Evolutionary conservation across 30 jellyfish, hydroid and myxozoan species (phyloP).

Genomic region (Aurelia sp.): DNA sequence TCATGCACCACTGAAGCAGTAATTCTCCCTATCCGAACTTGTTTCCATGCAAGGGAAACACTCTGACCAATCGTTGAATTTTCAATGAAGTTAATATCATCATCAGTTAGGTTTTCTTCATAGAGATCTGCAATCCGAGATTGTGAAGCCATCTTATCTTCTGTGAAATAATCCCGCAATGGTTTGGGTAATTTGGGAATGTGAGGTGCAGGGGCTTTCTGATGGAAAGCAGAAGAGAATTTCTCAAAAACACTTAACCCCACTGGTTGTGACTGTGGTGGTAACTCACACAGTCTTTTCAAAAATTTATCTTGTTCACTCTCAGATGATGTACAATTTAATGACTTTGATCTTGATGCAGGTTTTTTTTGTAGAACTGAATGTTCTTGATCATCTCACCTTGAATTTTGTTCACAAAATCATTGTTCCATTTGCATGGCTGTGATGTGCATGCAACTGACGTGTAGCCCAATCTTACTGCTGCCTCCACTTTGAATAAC

Average conservation of each 20-base stretch:
- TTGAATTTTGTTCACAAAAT: constrained; percentile 10
- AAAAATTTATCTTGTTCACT: background rate
- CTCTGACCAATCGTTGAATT: constrained; percentile 11
- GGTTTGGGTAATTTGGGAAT: constrained; percentile 34
- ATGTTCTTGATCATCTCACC: background rate
- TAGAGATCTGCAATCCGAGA: background rate
- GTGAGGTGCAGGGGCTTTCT: constrained; percentile 4
- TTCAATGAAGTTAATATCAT: constrained; percentile 27
- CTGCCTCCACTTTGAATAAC: constrained; percentile 29
- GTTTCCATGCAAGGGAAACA: constrained; percentile 1
- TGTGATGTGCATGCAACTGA: constrained; percentile 8
- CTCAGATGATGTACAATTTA: background rate
- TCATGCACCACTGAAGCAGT: constrained; percentile 36
- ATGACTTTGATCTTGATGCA: background rate
- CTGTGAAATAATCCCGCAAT: constrained; percentile 22
- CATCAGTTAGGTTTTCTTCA: constrained; percentile 8
- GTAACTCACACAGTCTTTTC: background rate
- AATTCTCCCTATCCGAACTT: background rate
- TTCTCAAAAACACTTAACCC: constrained; percentile 14
- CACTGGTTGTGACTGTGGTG: constrained; percentile 16
- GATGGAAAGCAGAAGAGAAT: constrained; percentile 20
- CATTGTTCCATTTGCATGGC: constrained; percentile 44
- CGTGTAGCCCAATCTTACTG: constrained; percentile 18
- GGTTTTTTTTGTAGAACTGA: background rate
- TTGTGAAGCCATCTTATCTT: background rate